Evolutionary conservation across 2,888 invertebrate species (phyloP).

Genomic region (Drosophila phalerata): DNA sequence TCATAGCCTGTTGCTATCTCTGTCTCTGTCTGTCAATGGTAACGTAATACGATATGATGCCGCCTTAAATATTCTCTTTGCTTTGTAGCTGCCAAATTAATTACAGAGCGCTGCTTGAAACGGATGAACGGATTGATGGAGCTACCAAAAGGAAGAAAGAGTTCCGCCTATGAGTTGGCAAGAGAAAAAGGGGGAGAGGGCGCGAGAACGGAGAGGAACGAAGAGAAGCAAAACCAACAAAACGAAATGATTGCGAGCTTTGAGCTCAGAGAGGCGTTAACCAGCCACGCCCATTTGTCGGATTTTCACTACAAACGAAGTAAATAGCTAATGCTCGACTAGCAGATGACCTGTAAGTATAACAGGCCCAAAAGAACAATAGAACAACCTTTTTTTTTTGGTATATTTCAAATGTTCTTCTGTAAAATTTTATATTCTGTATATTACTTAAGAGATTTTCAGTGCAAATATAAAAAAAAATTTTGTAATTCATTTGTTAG

Average conservation of each 20-base stretch:
- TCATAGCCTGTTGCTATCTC: background rate
- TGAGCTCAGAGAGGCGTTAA: conserved; percentile 16
- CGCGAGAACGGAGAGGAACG: too few relatives aligned
- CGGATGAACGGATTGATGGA: conserved; percentile 51
- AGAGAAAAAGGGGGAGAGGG: background rate
- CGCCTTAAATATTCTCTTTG: conserved; percentile 73
- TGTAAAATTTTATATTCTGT: too few relatives aligned
- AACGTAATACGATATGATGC: conserved; percentile 75
- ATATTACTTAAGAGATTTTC: too few relatives aligned
- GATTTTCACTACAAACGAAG: conserved; percentile 10
- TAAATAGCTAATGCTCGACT: background rate
- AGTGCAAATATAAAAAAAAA: too few relatives aligned
- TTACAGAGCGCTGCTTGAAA: conserved; percentile 76
- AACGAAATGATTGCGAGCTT: conserved; percentile 29
- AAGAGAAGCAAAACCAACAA: conserved; percentile 18
- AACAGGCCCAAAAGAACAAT: too few relatives aligned
- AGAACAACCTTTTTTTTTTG: too few relatives aligned
- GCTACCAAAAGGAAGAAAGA: conserved; percentile 13
- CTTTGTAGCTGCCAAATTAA: conserved; percentile 72
- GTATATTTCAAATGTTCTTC: too few relatives aligned
- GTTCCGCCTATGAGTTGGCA: too few relatives aligned
- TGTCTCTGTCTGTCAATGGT: conserved; percentile 57
- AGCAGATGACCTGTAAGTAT: conserved; percentile 2
- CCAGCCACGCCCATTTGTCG: conserved; percentile 50
- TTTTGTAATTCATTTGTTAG: too few relatives aligned